Evolutionary conservation across 2,113 vertebrate species (phyloP).

Genomic region (Caranx melampygus): DNA sequence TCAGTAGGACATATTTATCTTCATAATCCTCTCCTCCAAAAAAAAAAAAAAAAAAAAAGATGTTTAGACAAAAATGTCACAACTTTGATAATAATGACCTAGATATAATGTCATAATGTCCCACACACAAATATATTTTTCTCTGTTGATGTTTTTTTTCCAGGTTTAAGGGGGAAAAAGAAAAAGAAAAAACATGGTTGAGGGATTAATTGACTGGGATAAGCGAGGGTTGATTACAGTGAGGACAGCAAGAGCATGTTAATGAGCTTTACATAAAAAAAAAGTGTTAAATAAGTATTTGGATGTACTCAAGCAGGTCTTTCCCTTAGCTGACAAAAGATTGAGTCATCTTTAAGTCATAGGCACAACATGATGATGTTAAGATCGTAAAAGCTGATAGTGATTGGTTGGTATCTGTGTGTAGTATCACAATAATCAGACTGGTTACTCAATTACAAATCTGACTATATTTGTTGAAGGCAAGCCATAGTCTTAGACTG

Average conservation of each 20-base stretch:
- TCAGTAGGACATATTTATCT: slow-evolving; percentile 54
- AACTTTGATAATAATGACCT: slow-evolving; percentile 23
- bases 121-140: neutral
- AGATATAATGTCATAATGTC: neutral
- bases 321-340: neutral
- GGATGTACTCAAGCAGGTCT: neutral
- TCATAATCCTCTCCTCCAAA: slow-evolving; percentile 45
- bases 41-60: slow-evolving; percentile 23
- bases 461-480: too few relatives aligned
- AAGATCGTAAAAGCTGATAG: neutral
- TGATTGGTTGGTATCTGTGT: neutral
- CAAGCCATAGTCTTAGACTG: too few relatives aligned
- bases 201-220: neutral
- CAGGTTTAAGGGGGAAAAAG: neutral
- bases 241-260: slow-evolving; percentile 12
- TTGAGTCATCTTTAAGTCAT: neutral
- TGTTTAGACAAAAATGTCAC: neutral
- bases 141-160: neutral
- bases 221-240: neutral
- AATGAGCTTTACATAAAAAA: slow-evolving; percentile 30
- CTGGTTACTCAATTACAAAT: too few relatives aligned
- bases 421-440: neutral
- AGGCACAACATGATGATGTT: neutral
- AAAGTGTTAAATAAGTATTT: slow-evolving; percentile 24
- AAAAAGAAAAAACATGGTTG: neutral